Conservation (phyloP, 2,888 invertebrate species). For the Eristalis tenax region DNA sequence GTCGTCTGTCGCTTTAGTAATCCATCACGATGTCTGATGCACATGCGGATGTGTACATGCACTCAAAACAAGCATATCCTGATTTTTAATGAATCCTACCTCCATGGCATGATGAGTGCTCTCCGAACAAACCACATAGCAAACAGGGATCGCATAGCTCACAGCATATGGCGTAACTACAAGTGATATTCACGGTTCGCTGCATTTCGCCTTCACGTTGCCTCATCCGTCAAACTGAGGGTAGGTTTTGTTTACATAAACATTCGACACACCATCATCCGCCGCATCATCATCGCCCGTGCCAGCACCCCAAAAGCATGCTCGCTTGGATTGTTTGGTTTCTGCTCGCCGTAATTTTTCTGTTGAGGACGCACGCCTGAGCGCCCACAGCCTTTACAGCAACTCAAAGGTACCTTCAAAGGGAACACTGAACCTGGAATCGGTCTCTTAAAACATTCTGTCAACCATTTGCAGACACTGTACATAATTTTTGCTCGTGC, state of each 20-base stretch:
- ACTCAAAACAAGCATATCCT: slow-evolving; percentile 9
- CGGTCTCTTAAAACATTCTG: not conserved
- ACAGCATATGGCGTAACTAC: slow-evolving; percentile 40
- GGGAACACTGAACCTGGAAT: not conserved
- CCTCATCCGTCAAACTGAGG: slow-evolving; percentile 45
- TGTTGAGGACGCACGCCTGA: not conserved
- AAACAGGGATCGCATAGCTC: not conserved
- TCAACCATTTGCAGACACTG: too few relatives aligned
- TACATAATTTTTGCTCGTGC: not conserved
- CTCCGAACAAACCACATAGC: slow-evolving; percentile 11
- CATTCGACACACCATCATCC: slow-evolving; percentile 37
- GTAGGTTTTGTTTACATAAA: slow-evolving; percentile 43
- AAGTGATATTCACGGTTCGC: slow-evolving; percentile 36
- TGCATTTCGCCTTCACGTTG: slow-evolving; percentile 5
- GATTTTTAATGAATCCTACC: slow-evolving; percentile 10
- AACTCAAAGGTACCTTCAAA: not conserved
- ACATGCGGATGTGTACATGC: not conserved
- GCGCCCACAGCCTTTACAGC: too few relatives aligned
- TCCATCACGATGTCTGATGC: slow-evolving; percentile 29
- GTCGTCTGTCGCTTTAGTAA: not conserved
- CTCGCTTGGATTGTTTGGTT: not conserved
- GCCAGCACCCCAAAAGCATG: slow-evolving; percentile 3
- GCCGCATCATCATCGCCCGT: slow-evolving; percentile 8
- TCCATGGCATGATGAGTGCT: not conserved
- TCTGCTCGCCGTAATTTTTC: not conserved